Percentiles rank a stretch among this genome's conserved stretches.
Conservation (phyloP, 1,140 invertebrate species). For the Drosophila equinoxialis region DNA sequence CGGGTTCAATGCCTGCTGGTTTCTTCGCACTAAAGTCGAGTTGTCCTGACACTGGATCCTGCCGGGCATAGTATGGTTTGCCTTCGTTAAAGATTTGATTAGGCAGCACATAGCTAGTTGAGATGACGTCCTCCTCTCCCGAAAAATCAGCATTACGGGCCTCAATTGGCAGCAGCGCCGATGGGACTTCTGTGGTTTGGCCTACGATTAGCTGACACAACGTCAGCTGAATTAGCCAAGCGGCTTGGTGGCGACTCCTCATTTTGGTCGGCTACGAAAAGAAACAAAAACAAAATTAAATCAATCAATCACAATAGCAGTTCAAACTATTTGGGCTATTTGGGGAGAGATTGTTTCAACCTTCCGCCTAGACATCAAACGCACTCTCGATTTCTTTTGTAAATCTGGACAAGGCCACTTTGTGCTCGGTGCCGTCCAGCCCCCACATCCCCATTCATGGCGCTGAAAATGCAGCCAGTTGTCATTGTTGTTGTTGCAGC, state of each 20-base stretch:
- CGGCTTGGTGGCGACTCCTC: conserved; percentile 29
- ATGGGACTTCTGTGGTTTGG: conserved; percentile 43
- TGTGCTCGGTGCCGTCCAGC: conserved; percentile 15
- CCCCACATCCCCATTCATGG: conserved; percentile 42
- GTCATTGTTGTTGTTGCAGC: conserved; percentile 20
- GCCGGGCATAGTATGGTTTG: conserved; percentile 88
- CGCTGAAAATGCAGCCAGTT: conserved; percentile 51
- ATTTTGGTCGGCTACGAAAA: conserved; percentile 40
- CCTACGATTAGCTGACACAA: conserved; percentile 13
- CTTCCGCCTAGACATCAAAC: conserved; percentile 42
- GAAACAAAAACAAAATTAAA: neutral
- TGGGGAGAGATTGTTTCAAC: conserved; percentile 11
- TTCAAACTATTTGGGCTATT: neutral
- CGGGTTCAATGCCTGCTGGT: conserved; percentile 82
- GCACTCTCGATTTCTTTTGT: conserved; percentile 44
- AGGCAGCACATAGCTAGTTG: conserved; percentile 75
- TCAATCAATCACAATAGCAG: conserved; percentile 1
- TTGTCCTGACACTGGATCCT: conserved; percentile 87
- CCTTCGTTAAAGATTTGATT: conserved; percentile 86
- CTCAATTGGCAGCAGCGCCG: conserved; percentile 66
- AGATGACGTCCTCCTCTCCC: conserved; percentile 70
- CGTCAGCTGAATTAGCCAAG: conserved; percentile 48
- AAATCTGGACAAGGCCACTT: conserved; percentile 37
- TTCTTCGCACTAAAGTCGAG: conserved; percentile 86
- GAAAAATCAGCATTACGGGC: conserved; percentile 63